phyloP scores from a whole-genome alignment of 2,888 invertebrate species.

The Drosophila phalerata region DNA sequence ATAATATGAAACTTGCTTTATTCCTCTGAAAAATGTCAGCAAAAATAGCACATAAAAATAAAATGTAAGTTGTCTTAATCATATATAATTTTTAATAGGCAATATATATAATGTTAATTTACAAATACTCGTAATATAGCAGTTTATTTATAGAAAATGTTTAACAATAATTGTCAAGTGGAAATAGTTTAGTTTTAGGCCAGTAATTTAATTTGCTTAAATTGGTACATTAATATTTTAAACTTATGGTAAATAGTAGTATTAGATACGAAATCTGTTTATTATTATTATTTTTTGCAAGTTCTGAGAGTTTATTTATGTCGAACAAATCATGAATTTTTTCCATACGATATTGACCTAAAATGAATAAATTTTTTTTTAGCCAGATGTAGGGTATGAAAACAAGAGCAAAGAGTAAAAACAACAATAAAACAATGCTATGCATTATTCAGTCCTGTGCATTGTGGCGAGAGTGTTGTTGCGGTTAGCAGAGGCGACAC shows the following conservation, averaged over 20 bases:
- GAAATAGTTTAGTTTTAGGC: neutral
- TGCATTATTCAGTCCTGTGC: constrained; percentile 50
- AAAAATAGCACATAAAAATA: too few relatives aligned
- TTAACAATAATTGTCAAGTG: neutral
- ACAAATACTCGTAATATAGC: neutral
- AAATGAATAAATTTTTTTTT: neutral
- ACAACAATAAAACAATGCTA: constrained; percentile 22
- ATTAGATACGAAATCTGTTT: too few relatives aligned
- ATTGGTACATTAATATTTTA: neutral
- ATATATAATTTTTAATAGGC: too few relatives aligned
- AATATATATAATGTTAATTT: too few relatives aligned
- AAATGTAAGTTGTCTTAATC: too few relatives aligned
- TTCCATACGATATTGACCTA: neutral
- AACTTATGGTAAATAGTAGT: too few relatives aligned
- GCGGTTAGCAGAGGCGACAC: constrained; percentile 40
- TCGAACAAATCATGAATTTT: neutral
- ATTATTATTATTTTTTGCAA: neutral
- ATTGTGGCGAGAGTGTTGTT: constrained; percentile 11
- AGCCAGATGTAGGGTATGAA: constrained; percentile 5
- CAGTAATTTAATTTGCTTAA: neutral
- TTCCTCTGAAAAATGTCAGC: too few relatives aligned
- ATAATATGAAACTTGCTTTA: neutral
- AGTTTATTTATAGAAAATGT: neutral
- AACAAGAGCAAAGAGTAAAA: constrained; percentile 7
- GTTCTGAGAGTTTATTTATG: neutral